Conservation (phyloP, 53 echinoderm and acorn worm genomes). For the Astropecten irregularis region DNA sequence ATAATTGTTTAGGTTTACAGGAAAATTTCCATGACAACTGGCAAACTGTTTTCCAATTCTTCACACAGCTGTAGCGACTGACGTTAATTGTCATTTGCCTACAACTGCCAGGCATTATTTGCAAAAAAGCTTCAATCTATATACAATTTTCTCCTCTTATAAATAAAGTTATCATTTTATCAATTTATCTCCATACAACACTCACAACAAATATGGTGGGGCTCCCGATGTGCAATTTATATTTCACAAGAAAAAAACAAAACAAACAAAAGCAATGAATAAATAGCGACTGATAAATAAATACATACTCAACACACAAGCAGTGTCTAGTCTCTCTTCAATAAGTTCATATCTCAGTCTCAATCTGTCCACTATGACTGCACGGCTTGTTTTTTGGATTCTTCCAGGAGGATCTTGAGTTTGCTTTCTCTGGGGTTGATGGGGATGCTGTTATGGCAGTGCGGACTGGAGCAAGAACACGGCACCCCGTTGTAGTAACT, state of each 20-base stretch:
- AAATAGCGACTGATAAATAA: conserved; percentile 29
- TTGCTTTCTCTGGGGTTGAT: conserved; percentile 77
- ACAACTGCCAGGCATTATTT: too few relatives aligned
- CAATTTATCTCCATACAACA: background rate
- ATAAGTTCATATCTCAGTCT: background rate
- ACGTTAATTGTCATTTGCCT: too few relatives aligned
- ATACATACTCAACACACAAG: conserved; percentile 38
- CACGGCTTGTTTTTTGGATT: conserved; percentile 86
- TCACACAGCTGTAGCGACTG: too few relatives aligned
- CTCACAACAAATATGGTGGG: background rate
- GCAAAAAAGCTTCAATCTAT: background rate
- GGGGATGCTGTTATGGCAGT: conserved; percentile 51
- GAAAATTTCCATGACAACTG: too few relatives aligned
- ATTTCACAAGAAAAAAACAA: too few relatives aligned
- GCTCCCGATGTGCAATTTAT: background rate
- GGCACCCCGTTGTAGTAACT: conserved; percentile 61
- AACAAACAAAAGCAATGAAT: conserved; percentile 8
- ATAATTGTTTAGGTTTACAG: too few relatives aligned
- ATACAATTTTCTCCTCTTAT: background rate
- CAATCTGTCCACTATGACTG: conserved; percentile 52
- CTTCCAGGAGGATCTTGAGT: conserved; percentile 87
- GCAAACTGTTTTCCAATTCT: too few relatives aligned
- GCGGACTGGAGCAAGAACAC: conserved; percentile 59
- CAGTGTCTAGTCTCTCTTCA: background rate
- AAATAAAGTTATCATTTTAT: background rate